Conservation (phyloP, 2,888 invertebrate species). For the Diaphora mendica region DNA sequence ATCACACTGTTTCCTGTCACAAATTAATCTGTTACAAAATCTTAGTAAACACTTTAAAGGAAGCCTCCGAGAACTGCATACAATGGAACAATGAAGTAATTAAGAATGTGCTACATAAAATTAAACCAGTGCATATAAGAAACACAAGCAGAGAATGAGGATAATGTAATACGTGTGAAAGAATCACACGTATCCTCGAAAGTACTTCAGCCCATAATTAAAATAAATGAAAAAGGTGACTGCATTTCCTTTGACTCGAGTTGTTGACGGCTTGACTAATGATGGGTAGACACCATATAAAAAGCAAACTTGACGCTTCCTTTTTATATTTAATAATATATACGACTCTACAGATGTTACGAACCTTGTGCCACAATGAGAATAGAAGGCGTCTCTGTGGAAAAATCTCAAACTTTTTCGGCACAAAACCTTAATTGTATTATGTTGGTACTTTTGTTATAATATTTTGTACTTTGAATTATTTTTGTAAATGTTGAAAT, state of each 20-base stretch:
- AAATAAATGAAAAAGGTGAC: slow-evolving; percentile 48
- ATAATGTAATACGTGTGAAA: slow-evolving; percentile 3
- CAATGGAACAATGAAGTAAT: too few relatives aligned
- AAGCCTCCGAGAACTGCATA: too few relatives aligned
- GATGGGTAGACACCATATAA: slow-evolving; percentile 33
- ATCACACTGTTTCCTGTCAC: neutral
- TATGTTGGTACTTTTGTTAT: slow-evolving; percentile 3
- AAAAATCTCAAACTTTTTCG: slow-evolving; percentile 20
- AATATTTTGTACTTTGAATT: neutral
- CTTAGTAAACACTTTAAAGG: too few relatives aligned
- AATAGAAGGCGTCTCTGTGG: slow-evolving; percentile 19
- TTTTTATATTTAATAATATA: slow-evolving; percentile 43
- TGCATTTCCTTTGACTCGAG: slow-evolving; percentile 32
- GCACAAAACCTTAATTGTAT: slow-evolving; percentile 19
- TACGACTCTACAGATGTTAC: slow-evolving; percentile 21
- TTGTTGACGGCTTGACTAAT: slow-evolving; percentile 36
- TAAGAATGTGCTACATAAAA: too few relatives aligned
- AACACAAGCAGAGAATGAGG: neutral
- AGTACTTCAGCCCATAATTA: slow-evolving; percentile 39
- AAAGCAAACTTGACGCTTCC: slow-evolving; percentile 27
- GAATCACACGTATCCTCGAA: neutral
- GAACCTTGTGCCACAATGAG: slow-evolving; percentile 10
- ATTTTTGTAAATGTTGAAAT: slow-evolving; percentile 6
- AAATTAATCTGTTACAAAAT: neutral
- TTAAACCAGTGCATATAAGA: neutral